Evolutionary conservation across 2,113 vertebrate species (phyloP).

Genomic region (Poicephalus gulielmi): DNA sequence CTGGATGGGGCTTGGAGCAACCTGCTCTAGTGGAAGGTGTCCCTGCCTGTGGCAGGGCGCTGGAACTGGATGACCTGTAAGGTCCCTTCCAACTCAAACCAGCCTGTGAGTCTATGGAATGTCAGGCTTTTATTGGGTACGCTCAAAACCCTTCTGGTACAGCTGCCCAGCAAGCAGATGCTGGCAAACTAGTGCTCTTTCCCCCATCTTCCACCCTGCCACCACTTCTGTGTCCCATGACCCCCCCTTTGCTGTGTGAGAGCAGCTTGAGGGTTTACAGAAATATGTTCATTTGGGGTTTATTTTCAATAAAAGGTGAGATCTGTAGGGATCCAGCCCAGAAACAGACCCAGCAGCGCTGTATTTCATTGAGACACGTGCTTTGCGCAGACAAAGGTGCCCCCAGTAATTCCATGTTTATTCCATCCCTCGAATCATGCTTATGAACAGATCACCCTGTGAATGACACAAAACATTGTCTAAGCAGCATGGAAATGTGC

Average conservation of each 20-base stretch:
- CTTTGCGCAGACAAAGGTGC: not conserved
- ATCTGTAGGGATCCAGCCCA: not conserved
- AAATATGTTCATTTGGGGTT: not conserved
- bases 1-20: not conserved
- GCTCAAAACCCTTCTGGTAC: not conserved
- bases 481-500: not conserved
- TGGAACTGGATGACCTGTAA: not conserved
- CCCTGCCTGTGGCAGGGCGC: not conserved
- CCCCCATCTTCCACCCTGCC: not conserved
- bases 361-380: not conserved
- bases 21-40: not conserved
- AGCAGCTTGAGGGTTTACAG: not conserved
- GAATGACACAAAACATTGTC: fast-evolving
- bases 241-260: too few species aligned
- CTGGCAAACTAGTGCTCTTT: not conserved
- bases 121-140: not conserved
- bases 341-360: not conserved
- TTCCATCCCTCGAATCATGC: not conserved
- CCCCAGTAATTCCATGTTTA: not conserved
- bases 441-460: not conserved
- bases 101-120: not conserved
- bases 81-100: not conserved
- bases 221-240: fast-evolving
- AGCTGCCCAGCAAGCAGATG: not conserved
- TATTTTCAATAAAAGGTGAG: not conserved